phyloP scores from a whole-genome alignment of 2,113 vertebrate species.

The Leucopsar rothschildi region DNA sequence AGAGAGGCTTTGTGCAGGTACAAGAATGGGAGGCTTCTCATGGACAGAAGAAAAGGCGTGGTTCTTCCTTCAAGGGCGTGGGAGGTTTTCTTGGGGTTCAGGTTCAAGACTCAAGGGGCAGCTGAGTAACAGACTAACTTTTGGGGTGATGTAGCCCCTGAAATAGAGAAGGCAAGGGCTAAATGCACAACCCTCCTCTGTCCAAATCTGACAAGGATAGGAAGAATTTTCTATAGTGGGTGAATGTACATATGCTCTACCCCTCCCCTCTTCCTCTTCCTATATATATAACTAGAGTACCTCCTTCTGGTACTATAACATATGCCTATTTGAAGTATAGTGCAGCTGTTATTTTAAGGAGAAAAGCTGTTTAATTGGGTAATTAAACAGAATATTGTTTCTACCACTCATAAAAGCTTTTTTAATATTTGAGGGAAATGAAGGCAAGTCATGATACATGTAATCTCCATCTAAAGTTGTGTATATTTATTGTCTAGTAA shows the following conservation, averaged over 20 bases:
- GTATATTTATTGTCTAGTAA: neutral
- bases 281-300: neutral
- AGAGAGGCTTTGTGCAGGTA: neutral
- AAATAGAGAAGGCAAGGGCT: neutral
- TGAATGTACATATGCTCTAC: neutral
- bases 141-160: neutral
- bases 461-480: neutral
- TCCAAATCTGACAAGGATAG: neutral
- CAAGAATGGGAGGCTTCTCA: neutral
- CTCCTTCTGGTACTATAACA: constrained; percentile 15
- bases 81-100: neutral
- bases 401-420: constrained; percentile 16
- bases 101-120: neutral
- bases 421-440: constrained; percentile 27
- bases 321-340: neutral
- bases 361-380: constrained; percentile 38
- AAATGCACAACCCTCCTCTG: neutral
- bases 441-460: neutral
- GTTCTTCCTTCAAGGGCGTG: neutral
- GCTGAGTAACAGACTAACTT: neutral
- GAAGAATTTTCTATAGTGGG: neutral
- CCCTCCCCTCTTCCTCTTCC: neutral
- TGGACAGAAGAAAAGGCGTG: neutral
- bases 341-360: constrained; percentile 46
- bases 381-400: constrained; percentile 45